Percentiles rank a stretch among this genome's conserved stretches.
Conservation (phyloP, 2,797 vertebrate species). For the Tauraco hartlaubi region DNA sequence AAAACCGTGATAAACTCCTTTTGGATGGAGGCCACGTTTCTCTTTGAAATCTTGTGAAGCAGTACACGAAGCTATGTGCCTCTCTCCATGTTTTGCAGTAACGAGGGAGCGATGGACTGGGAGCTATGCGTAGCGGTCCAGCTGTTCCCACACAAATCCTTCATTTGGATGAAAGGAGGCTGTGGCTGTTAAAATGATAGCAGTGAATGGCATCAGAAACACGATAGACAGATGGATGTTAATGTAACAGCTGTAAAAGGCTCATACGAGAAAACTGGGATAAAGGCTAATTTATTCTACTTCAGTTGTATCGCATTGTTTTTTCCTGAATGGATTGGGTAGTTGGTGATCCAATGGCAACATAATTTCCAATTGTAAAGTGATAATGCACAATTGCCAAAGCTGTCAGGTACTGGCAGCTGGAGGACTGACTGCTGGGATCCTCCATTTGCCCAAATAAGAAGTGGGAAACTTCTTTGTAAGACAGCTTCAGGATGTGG, state of each 20-base stretch:
- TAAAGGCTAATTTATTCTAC: slow-evolving; percentile 52
- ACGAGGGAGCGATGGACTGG: not conserved
- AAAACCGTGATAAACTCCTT: not conserved
- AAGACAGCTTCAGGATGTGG: not conserved
- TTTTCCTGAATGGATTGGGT: slow-evolving; percentile 16
- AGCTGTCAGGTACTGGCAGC: slow-evolving; percentile 30
- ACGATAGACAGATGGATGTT: slow-evolving; percentile 29
- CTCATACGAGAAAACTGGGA: slow-evolving; percentile 1
- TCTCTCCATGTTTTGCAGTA: not conserved
- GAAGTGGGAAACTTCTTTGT: not conserved
- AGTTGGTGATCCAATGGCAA: not conserved
- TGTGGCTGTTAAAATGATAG: slow-evolving; percentile 7
- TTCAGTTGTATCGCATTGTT: slow-evolving; percentile 20
- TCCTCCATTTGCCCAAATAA: not conserved
- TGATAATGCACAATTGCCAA: slow-evolving; percentile 18
- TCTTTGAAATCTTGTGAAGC: not conserved
- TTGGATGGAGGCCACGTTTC: not conserved
- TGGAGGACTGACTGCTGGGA: slow-evolving; percentile 8
- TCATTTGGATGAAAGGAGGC: slow-evolving; percentile 34
- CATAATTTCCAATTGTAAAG: slow-evolving; percentile 33
- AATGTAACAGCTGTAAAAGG: slow-evolving; percentile 55
- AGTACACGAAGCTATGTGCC: not conserved
- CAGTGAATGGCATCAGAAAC: slow-evolving; percentile 30
- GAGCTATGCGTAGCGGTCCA: not conserved
- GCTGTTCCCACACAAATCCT: slow-evolving; percentile 57